Conservation (phyloP, 2,888 invertebrate species). For the Cerceris rybyensis region DNA sequence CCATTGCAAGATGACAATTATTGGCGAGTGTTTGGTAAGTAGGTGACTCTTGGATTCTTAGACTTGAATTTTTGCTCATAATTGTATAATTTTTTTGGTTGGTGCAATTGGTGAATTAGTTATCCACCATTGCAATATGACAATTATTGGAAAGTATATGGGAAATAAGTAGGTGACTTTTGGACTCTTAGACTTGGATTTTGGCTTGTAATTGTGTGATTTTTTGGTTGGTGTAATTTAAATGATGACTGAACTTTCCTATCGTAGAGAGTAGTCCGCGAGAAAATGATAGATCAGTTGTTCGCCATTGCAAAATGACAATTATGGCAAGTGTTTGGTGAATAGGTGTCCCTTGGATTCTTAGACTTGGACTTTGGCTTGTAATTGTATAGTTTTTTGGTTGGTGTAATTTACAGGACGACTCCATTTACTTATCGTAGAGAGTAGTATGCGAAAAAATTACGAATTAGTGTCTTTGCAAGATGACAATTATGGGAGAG, state of each 20-base stretch:
- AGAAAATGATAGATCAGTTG: constrained; percentile 17
- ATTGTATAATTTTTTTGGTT: no score
- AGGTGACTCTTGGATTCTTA: no score
- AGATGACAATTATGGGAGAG: neutral
- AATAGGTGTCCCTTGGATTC: no score
- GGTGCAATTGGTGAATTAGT: no score
- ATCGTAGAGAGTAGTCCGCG: constrained; percentile 49
- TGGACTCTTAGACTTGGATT: no score
- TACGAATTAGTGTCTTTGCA: constrained; percentile 13
- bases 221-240: no score
- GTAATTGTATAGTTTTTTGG: no score
- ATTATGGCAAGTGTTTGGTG: neutral
- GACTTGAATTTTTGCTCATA: no score
- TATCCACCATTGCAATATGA: neutral
- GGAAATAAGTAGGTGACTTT: no score
- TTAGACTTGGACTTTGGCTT: no score
- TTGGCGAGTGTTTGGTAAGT: neutral
- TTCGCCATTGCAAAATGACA: neutral
- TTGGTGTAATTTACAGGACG: neutral
- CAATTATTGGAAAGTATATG: neutral
- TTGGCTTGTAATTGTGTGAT: no score
- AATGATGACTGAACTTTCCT: constrained; percentile 73
- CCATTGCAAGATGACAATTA: constrained; percentile 1
- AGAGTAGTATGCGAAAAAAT: constrained; percentile 23
- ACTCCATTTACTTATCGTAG: constrained; percentile 14